Evolutionary conservation across 2,888 invertebrate genomes (phyloP).

Genomic region (Chydorus sphaericus): DNA sequence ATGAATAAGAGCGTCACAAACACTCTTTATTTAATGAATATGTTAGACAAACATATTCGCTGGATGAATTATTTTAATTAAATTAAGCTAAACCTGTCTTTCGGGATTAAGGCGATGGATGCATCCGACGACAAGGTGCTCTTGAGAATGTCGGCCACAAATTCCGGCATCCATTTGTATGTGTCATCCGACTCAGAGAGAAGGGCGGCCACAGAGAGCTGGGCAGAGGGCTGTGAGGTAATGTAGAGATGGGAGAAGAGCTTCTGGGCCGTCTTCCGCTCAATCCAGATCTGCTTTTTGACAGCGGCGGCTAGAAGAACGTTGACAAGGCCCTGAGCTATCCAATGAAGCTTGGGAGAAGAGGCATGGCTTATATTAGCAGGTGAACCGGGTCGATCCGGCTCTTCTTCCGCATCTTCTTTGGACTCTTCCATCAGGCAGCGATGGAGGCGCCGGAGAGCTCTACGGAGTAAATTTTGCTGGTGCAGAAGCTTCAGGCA

Average conservation of each 20-base stretch:
- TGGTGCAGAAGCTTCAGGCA: conserved; percentile 80
- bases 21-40: conserved; percentile 51
- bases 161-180: conserved; percentile 78
- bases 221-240: conserved; percentile 59
- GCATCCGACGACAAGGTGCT: conserved; percentile 56
- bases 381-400: not conserved
- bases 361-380: conserved; percentile 38
- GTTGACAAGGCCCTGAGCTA: conserved; percentile 68
- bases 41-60: not conserved
- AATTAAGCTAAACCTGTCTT: conserved; percentile 52
- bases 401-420: conserved; percentile 22
- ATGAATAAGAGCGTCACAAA: conserved; percentile 74
- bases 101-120: conserved; percentile 62
- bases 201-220: conserved; percentile 60
- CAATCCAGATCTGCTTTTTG: not conserved
- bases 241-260: conserved; percentile 59
- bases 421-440: conserved; percentile 28
- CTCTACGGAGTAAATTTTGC: conserved; percentile 63
- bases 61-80: not conserved
- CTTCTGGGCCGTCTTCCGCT: conserved; percentile 1
- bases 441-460: conserved; percentile 56
- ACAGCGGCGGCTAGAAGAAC: conserved; percentile 46
- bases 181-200: conserved; percentile 60
- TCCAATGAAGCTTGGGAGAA: conserved; percentile 66
- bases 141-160: conserved; percentile 66